Evolutionary conservation across 2,888 invertebrate genomes (phyloP), one percentile per base, ranked within the genome.

Genomic region (Chaitophorus viminalis): DNA sequence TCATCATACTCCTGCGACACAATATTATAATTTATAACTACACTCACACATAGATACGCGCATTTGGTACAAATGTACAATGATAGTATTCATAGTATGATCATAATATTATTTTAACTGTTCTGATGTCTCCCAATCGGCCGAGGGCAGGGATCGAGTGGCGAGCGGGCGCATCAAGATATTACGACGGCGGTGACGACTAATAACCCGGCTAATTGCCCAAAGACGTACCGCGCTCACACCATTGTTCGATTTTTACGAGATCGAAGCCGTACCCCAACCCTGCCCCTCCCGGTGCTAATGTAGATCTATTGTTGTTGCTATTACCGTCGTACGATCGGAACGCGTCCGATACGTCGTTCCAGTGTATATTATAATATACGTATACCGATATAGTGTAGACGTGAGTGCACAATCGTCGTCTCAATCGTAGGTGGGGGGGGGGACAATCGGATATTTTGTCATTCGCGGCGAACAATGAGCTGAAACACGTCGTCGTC

Each of bases 241-340:
- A 31, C 31, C 82, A 82, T 83, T 83, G 74, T 83, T 74, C 83
- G 60, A 83, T 31, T 75, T 31, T 75, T 86, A 86, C 70, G 36
- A 29, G 54, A 77, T 72, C 86, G 78, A 70, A 70, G 70, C 36
- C 21, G 54, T 78, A 78, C 72, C 60, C 33, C n/a, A 6, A 3
- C 4, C 25, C 6, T 21, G 14, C 11, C 11, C 46, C 14, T 1
- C 25, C 60, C 18, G 1, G 54, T 70, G 52, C 29, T 78, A 86
- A 78, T 86, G 70, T 86, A 77, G 68, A 78, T 78, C 86, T 78
- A 78, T 78, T 75, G 74, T 83, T 83, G 83, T 83, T 0, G 60
- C 21, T 25, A 9, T 11, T 39, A 9, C 8, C 52, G 14, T 39
- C 82, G 82, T 33, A 46, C 46, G 52, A 54, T 72, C 72, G 72